These are phyloP conservation scores for Candidula unifasciata DNA, from an alignment of 2,888 invertebrate genomes.

Conservation along the genomic window DNA sequence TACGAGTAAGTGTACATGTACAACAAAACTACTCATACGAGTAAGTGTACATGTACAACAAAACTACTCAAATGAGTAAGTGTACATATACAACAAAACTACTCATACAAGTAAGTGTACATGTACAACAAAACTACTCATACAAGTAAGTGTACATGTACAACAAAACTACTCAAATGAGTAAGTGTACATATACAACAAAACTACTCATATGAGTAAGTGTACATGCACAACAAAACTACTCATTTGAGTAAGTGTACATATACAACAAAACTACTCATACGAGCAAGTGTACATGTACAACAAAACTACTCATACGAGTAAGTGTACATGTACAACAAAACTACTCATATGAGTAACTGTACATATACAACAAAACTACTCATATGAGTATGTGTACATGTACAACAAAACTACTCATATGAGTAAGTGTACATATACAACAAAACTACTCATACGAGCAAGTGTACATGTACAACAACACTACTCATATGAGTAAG, in stretches of 20 bases:
- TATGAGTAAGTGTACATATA: not conserved
- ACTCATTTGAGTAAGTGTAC: not conserved
- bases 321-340: not conserved
- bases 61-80: not conserved
- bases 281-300: not conserved
- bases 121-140: not conserved
- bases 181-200: not conserved
- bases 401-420: not conserved
- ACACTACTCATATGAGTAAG: not conserved
- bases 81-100: not conserved
- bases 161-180: not conserved
- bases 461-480: not conserved
- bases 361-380: not conserved
- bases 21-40: too few species aligned
- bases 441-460: not conserved
- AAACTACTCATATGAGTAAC: not conserved
- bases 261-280: not conserved
- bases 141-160: not conserved
- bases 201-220: not conserved
- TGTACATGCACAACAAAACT: not conserved
- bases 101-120: not conserved
- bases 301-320: not conserved
- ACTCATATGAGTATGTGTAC: not conserved
- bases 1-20: too few species aligned
- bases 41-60: too few species aligned